These are phyloP conservation scores for Martes martes DNA, from an alignment of 2,113 vertebrate species.

Conservation along the genomic window DNA sequence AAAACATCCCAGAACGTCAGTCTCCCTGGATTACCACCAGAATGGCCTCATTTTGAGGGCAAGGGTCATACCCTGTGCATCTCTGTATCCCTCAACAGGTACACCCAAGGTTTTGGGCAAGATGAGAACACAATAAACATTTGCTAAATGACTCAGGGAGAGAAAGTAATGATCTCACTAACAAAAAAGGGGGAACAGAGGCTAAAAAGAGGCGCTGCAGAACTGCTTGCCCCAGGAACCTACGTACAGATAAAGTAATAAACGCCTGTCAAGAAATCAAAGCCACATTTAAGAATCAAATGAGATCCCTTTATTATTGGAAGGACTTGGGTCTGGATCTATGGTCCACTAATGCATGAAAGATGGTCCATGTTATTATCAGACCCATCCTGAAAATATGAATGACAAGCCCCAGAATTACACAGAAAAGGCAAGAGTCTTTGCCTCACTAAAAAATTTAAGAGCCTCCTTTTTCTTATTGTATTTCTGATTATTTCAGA, in stretches of 20 bases:
- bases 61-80: rapidly evolving
- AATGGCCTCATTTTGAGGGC: background rate
- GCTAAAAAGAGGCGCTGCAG: background rate
- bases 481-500: slow-evolving; percentile 32
- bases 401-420: background rate
- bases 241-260: background rate
- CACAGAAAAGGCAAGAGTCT: background rate
- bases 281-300: slow-evolving; percentile 56
- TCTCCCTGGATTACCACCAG: background rate
- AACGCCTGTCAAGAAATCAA: slow-evolving; percentile 26
- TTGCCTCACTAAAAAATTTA: background rate
- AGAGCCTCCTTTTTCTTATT: background rate
- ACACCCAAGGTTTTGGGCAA: background rate
- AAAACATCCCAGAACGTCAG: background rate
- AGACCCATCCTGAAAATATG: background rate
- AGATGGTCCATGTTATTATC: background rate
- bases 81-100: background rate
- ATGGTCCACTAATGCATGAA: background rate
- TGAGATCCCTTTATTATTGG: slow-evolving; percentile 32
- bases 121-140: background rate
- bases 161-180: background rate
- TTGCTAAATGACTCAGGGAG: background rate
- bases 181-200: background rate
- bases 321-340: background rate
- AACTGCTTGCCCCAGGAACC: background rate